Base-by-base conservation (phyloP, 2,113 vertebrate genomes). In the Piaya cayana region DNA sequence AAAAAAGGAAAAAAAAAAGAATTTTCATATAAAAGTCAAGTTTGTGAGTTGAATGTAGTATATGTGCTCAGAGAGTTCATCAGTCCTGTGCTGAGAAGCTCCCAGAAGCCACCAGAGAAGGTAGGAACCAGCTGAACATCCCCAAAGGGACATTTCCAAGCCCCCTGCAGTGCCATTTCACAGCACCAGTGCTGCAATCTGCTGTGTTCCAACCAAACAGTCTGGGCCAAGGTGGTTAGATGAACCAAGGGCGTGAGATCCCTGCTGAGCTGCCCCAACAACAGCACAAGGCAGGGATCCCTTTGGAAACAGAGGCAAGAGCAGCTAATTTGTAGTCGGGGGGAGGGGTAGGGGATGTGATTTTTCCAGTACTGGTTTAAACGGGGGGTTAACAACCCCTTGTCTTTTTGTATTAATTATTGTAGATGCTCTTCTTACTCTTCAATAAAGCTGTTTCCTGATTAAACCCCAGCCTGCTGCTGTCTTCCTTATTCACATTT, bases 401-500 rank as follows among this genome's bases (percentile, higher is more conserved):
- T 50, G 49, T 29, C 29, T 77, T 74, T 58, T 59, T 78, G 11
- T 85, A 78, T 72, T 36, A 67, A 42, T 4, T 36, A 26, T 22
- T 16, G 37, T 88, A 82, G 67, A 89, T 82, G 25, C 80, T 91
- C 63, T 84, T 90, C 34, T 60, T 88, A 34, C 71, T 79, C 77
- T 82, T 75, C 50, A 95, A 89, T 95, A 95, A 93, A 95, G 76
- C 65, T 82, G 7, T 85, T 89, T 52, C 29, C 45, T 39, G 39
- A 72, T 64, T 37, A 39, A 88, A 85, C 65, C 56, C 19, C 49
- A 62, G 5, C 74, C 45, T 1, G 1, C 76, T 86, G 29, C 93
- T 71, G 32, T 6, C 86, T 93, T 87, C 68, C 25, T 80, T 43
- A 34, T 43, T 88, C 1, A 6, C 52, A 67, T 77, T 47, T 56